phyloP scores from a whole-genome alignment of 2,888 invertebrate species.

The Pycnomerus fuliginosus region DNA sequence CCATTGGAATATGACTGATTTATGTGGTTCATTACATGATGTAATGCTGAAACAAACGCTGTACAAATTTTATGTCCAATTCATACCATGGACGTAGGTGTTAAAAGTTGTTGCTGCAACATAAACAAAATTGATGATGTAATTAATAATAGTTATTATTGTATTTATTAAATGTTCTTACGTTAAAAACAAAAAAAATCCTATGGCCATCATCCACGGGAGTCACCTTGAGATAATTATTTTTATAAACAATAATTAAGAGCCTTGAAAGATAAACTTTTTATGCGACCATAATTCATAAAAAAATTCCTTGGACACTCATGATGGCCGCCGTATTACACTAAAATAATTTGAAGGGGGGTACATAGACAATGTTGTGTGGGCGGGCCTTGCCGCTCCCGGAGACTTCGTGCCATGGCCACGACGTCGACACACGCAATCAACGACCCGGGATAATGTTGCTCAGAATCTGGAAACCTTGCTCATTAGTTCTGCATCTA shows the following conservation, averaged over 20 bases:
- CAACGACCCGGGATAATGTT: conserved; percentile 43
- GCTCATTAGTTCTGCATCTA: conserved; percentile 47
- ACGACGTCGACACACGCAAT: conserved; percentile 37
- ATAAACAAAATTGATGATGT: conserved; percentile 2
- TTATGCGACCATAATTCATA: conserved; percentile 8
- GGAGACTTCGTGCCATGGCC: conserved; percentile 13
- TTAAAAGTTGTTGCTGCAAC: too few relatives aligned
- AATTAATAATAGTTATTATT: neutral
- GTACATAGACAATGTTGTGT: conserved; percentile 24
- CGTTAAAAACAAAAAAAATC: conserved; percentile 1
- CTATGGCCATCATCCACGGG: too few relatives aligned
- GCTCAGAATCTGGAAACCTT: conserved; percentile 46
- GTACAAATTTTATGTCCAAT: too few relatives aligned
- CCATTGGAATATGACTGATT: too few relatives aligned
- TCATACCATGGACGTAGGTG: too few relatives aligned
- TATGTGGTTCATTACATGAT: too few relatives aligned
- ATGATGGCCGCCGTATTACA: conserved; percentile 17
- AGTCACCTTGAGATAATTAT: conserved; percentile 18
- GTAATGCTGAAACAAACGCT: too few relatives aligned
- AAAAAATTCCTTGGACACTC: conserved; percentile 1
- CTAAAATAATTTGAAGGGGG: conserved; percentile 24
- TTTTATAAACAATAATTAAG: conserved; percentile 17
- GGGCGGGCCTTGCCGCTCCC: conserved; percentile 20
- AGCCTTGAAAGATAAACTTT: conserved; percentile 19
- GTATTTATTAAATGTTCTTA: neutral